Percentiles rank a stretch among this genome's conserved stretches.
These are phyloP conservation scores for Thecocarcelia acutangulata DNA, from an alignment of 2,888 invertebrate genomes.

Conservation along the genomic window DNA sequence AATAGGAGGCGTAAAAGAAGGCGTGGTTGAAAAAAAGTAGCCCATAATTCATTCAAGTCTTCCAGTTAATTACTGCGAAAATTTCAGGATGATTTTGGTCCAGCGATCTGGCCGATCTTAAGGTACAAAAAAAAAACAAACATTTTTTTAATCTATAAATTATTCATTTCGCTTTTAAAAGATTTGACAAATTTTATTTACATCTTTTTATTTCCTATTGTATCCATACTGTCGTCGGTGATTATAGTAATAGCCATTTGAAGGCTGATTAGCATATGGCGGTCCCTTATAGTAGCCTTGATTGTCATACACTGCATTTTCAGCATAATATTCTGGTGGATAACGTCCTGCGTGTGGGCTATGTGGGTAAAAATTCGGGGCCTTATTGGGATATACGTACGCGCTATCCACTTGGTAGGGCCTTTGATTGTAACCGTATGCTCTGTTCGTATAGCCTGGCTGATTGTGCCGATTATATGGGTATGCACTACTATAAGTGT, in stretches of 20 bases:
- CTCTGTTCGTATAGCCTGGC: constrained; percentile 15
- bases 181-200: constrained; percentile 6
- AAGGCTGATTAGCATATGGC: constrained; percentile 18
- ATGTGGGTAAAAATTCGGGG: constrained; percentile 13
- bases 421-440: constrained; percentile 41
- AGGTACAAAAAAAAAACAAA: too few relatives aligned
- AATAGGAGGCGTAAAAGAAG: too few relatives aligned
- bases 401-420: not conserved
- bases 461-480: constrained; percentile 29
- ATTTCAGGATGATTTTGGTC: too few relatives aligned
- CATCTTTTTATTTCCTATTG: constrained; percentile 44
- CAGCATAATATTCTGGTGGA: constrained; percentile 18
- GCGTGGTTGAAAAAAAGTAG: too few relatives aligned
- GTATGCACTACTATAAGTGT: constrained; percentile 23
- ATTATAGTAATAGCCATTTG: constrained; percentile 49
- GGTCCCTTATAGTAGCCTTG: constrained; percentile 59
- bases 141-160: too few relatives aligned
- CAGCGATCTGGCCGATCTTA: too few relatives aligned
- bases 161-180: not conserved
- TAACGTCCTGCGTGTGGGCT: constrained; percentile 11
- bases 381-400: not conserved
- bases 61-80: too few relatives aligned
- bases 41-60: too few relatives aligned
- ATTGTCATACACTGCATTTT: constrained; percentile 30
- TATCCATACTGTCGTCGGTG: constrained; percentile 39